Evolutionary conservation across 2,888 invertebrate species (phyloP).

Genomic region (Epicampocera succincta): DNA sequence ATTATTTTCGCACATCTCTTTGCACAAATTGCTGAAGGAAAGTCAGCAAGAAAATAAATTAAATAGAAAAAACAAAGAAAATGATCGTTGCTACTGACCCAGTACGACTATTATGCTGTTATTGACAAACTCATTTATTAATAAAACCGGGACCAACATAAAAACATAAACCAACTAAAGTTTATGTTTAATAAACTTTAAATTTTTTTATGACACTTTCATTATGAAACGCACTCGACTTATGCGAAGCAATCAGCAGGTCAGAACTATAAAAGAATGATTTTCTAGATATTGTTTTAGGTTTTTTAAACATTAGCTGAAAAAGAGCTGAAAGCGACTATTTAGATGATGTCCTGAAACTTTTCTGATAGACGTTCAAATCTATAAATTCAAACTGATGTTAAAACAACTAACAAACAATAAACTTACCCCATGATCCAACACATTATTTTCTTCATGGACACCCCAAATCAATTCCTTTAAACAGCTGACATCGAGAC

Average conservation of each 20-base stretch:
- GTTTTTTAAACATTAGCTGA: no score
- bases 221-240: conserved; percentile 2
- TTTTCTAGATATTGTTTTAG: no score
- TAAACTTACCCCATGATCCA: no score
- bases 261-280: conserved; percentile 20
- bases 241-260: not conserved
- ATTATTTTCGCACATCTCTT: conserved; percentile 38
- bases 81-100: conserved; percentile 54
- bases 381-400: no score
- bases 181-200: conserved; percentile 62
- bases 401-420: no score
- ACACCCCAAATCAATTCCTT: not conserved
- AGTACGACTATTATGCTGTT: conserved; percentile 39
- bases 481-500: conserved; percentile 18
- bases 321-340: no score
- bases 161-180: conserved; percentile 36
- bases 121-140: conserved; percentile 56
- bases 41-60: conserved; percentile 9
- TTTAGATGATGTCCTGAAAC: no score
- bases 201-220: conserved; percentile 50
- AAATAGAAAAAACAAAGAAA: conserved; percentile 16
- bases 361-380: no score
- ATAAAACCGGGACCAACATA: conserved; percentile 17
- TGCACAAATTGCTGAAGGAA: conserved; percentile 29
- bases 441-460: no score